Base-by-base conservation (phyloP, 2,797 vertebrate species). In the Capromys pilorides region DNA sequence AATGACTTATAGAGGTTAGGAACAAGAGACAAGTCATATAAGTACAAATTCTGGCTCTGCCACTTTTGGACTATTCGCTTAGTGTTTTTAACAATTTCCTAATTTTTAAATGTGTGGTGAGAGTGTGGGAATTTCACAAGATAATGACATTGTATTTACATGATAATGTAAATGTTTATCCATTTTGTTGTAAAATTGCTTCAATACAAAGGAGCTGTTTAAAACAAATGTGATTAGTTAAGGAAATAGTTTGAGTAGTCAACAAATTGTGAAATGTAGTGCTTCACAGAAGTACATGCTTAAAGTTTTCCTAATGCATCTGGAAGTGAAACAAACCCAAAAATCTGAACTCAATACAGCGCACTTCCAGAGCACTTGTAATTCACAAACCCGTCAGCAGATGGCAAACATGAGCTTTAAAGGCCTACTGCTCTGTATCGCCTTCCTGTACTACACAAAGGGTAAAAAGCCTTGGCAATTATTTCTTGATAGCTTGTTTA, bases 351-450 rank as follows among this genome's bases (percentile, higher is more conserved):
- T 39, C 12, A 31, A 1, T 75, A 54, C 71, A 13, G 19, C 28
- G 54, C 26, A 16, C 16, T 80, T 19, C 26, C 33, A 39, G 10
- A 59, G 26, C 21, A 36, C 86, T 36, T 95, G 95, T 96, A 94
- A 90, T 96, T 96, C 81, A 91, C 28, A 91, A 86, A 80, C 81
- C 49, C 33, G 81, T 90, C 98, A 97, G 97, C 94, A 98, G 98
- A 96, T 97, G 98, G 98, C 97, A 97, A 78, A 90, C 96, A 3
- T 95, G 97, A 98, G 81, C 98, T 96, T 97, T 94, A 59, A 51
- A 94, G 93, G 0, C 0, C 19, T 59, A 39, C 83, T 19, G 39
- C 28, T 95, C 82, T 0, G 0, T 21, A 36, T 83, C 24, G 66
- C 33, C 26, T 10, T 14, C 39, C 28, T 33, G 2, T 31, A 33